Percentiles rank a stretch among this genome's conserved stretches.
phyloP scores from a whole-genome alignment of 2,797 vertebrate species.

The Gymnoscopelus microlampas region DNA sequence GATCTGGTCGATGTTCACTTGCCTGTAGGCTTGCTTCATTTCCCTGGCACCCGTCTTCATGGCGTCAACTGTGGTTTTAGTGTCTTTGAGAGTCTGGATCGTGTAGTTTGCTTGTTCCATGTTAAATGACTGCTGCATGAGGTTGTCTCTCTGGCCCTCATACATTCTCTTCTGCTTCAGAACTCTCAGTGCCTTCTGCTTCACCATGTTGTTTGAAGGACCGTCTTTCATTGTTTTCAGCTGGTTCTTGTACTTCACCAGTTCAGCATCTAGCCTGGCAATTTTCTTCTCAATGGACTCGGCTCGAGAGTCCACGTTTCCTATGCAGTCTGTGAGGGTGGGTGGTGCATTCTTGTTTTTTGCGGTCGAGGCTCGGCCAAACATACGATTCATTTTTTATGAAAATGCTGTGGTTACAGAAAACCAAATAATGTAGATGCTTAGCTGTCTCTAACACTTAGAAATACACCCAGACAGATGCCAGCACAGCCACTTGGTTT shows the following conservation, averaged over 20 bases:
- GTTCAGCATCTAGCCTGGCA: slow-evolving; percentile 90
- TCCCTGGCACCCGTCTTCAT: slow-evolving; percentile 98
- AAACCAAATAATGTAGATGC: too few species aligned
- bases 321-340: slow-evolving; percentile 95
- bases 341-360: slow-evolving; percentile 91
- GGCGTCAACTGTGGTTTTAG: slow-evolving; percentile 98
- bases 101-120: slow-evolving; percentile 99
- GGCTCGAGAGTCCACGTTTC: slow-evolving; percentile 90
- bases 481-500: too few species aligned
- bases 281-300: slow-evolving; percentile 98
- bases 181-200: slow-evolving; percentile 96
- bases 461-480: too few species aligned
- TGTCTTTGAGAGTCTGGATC: slow-evolving; percentile 94
- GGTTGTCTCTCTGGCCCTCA: slow-evolving; percentile 93
- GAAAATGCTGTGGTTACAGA: neutral
- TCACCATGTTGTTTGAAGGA: slow-evolving; percentile 98
- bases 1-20: slow-evolving; percentile 96
- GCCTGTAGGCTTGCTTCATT: slow-evolving; percentile 98
- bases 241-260: slow-evolving; percentile 97
- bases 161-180: slow-evolving; percentile 99
- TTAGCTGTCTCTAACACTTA: too few species aligned
- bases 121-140: slow-evolving; percentile 97
- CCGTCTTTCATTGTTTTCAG: slow-evolving; percentile 99
- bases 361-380: slow-evolving; percentile 79
- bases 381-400: slow-evolving; percentile 91